Evolutionary conservation across 2,113 vertebrate genomes (phyloP).

Genomic region (Mobula hypostoma): DNA sequence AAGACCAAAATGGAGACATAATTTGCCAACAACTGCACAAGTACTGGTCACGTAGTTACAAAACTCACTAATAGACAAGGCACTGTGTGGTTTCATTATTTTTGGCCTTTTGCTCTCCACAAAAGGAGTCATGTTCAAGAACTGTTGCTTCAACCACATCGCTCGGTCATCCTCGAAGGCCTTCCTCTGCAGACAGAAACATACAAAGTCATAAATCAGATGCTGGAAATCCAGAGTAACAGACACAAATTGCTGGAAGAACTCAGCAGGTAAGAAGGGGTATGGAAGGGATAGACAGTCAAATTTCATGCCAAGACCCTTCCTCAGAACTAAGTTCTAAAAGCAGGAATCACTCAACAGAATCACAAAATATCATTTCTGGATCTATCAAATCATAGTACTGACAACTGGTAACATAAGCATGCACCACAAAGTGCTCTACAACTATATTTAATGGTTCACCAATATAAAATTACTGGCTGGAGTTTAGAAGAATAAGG

Average conservation of each 20-base stretch:
- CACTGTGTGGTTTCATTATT: constrained; percentile 67
- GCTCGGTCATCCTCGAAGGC: constrained; percentile 86
- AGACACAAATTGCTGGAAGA: too few species aligned
- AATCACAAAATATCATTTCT: background rate
- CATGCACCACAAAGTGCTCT: background rate
- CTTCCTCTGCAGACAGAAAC: constrained; percentile 64
- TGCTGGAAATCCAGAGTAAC: too few species aligned
- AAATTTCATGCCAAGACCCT: too few species aligned
- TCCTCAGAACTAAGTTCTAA: too few species aligned
- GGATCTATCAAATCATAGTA: background rate
- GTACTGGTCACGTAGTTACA: background rate
- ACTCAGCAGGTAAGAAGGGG: too few species aligned
- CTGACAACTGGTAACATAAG: background rate
- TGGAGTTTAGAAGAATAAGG: too few species aligned
- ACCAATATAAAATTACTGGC: background rate
- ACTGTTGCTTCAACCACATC: constrained; percentile 87
- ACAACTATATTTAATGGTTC: background rate
- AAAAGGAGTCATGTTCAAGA: constrained; percentile 84
- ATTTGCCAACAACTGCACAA: constrained; percentile 26
- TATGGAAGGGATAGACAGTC: too few species aligned
- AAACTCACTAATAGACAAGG: constrained; percentile 73
- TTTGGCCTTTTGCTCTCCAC: constrained; percentile 70
- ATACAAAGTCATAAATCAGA: background rate
- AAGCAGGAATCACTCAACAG: background rate
- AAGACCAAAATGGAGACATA: background rate